Evolutionary conservation across 2,797 vertebrate genomes (phyloP).

Genomic region (Neosilurus mollespiculum): DNA sequence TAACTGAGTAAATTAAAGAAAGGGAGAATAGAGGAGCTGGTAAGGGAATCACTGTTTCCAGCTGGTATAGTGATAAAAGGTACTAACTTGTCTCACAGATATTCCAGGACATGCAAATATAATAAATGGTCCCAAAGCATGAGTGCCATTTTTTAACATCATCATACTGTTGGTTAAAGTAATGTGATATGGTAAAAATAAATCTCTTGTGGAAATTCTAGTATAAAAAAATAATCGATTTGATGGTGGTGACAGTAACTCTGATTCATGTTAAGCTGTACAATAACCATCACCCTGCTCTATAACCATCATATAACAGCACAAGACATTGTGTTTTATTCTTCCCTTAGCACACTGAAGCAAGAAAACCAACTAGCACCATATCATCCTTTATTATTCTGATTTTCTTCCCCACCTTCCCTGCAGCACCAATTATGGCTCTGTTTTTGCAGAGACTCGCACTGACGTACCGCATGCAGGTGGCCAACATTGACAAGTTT

Average conservation of each 20-base stretch:
- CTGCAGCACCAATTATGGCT: not conserved
- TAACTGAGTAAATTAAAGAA: not conserved
- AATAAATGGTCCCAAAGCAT: not conserved
- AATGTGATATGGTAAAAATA: not conserved
- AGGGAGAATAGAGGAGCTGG: not conserved
- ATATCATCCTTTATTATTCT: too few species aligned
- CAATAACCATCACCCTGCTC: not conserved
- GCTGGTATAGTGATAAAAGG: not conserved
- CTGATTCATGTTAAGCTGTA: not conserved
- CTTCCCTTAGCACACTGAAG: not conserved
- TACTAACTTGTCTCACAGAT: not conserved
- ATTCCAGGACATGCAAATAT: not conserved
- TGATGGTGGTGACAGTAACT: not conserved
- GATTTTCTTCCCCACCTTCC: not conserved
- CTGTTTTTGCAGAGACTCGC: slow-evolving; percentile 76
- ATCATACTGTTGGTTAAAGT: too few species aligned
- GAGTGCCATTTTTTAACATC: not conserved
- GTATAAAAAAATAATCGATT: not conserved
- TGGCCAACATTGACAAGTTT: slow-evolving; percentile 96
- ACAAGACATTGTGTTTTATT: not conserved
- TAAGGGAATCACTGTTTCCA: not conserved
- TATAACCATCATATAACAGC: not conserved
- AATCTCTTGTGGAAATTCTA: not conserved
- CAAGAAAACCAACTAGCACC: not conserved
- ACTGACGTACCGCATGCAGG: slow-evolving; percentile 90